Base-by-base conservation (phyloP, 2,113 vertebrate species). In the Machaerirhynchus nigripectus region DNA sequence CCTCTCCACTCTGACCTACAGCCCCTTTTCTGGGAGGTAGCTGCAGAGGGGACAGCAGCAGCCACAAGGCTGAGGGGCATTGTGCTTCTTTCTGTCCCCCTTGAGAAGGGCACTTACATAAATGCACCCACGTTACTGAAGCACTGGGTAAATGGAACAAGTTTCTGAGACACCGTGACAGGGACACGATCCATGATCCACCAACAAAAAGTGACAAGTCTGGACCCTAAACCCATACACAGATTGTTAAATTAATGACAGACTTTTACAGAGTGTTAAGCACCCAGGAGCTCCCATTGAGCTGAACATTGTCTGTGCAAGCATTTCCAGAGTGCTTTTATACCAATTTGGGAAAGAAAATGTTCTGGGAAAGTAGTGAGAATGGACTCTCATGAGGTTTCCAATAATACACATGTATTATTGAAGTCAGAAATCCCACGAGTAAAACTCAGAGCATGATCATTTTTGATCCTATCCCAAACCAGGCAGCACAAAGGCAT, bases 391-490 rank as follows among this genome's bases (percentile, higher is more conserved):
- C 95, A 96, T 68, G 95, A 95, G 92, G 69, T 39, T 96, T 97
- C 96, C 92, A 96, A 94, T 94, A 94, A 95, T 95, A 94, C 37
- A 73, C 86, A 92, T 89, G 88, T 90, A 94, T 93, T 96, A 90
- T 5, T 97, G 88, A 84, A 96, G 95, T 93, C 88, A 96, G 92
- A 95, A 93, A 91, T 96, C 95, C 96, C 94, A 96, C 5, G 77
- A 95, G 90, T 89, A 90, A 84, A 89, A 82, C 73, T 60, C 64
- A 1, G 63, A 86, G 55, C 56, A 35, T 86, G 86, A 88, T 96
- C 76, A 94, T 90, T 94, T 97, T 96, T 95, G 88, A 96, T 96
- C 92, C 69, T 49, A 35, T 82, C 92, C 93, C 96, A 96, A 96
- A 79, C 64, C 90, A 93, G 90, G 87, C 92, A 94, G 76, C 73